A percentile compares a stretch with the other conserved stretches of the same genome.
These are phyloP conservation scores for Acipenser ruthenus DNA, from an alignment of 2,797 vertebrate genomes.

Conservation along the genomic window DNA sequence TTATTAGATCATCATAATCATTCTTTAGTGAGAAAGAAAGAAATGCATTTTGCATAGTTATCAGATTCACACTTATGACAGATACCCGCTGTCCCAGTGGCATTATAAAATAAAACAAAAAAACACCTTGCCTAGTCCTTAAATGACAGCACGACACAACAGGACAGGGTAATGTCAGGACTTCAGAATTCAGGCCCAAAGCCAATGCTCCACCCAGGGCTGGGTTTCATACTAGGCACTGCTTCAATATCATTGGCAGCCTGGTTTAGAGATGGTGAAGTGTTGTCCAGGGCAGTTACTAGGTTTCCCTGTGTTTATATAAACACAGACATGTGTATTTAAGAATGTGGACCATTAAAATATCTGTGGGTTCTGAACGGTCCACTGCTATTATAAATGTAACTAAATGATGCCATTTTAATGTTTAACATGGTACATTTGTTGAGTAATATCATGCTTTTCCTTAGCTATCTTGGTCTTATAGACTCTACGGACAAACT, in stretches of 20 bases:
- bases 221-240: not conserved
- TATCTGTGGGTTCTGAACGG: not conserved
- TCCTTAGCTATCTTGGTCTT: too few relatives aligned
- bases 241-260: not conserved
- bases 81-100: too few relatives aligned
- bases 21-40: too few relatives aligned
- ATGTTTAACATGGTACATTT: too few relatives aligned
- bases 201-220: not conserved
- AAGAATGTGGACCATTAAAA: not conserved
- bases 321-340: not conserved
- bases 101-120: too few relatives aligned
- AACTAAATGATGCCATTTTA: not conserved
- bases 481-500: too few relatives aligned
- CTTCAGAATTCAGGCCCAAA: not conserved
- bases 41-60: too few relatives aligned
- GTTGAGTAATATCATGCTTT: too few relatives aligned
- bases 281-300: not conserved
- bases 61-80: too few relatives aligned
- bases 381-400: not conserved
- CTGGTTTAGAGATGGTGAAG: not conserved
- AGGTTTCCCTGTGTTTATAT: not conserved
- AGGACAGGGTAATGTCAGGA: not conserved
- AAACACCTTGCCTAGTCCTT: too few relatives aligned
- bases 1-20: too few relatives aligned
- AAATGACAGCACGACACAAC: too few relatives aligned